Base-by-base conservation (phyloP, 2,888 invertebrate species). In the Choristoneura rosaceana region DNA sequence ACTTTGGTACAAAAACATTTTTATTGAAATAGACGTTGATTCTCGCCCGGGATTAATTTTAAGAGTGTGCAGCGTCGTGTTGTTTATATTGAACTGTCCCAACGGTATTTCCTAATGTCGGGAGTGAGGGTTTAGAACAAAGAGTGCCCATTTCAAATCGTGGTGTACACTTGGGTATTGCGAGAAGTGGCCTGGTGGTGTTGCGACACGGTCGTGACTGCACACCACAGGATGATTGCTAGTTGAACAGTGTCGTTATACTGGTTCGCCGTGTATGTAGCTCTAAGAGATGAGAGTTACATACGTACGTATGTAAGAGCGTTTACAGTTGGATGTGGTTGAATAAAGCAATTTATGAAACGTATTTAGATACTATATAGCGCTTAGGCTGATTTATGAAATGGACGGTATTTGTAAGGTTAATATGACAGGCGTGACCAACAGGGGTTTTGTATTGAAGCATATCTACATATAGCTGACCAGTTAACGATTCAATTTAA, bases 151-250 rank as follows among this genome's bases (percentile, higher is more conserved):
- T 83, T 82, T 84, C 80, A 80, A 80, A 87, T 81, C 81, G 82
- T 80, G 81, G 83, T 78, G 76, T 71, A 45, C 60, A 25, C 55
- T 45, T 45, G 45, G 14, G 45, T 59, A 25, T 64, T 64, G 64
- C 63, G 63, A 64, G 63, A 64, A 59, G 59, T 50, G 73, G 52
- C 61, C 5, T 55, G 61, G 63, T 50, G 63, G 63, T 50, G 68
- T 84, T 89, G 83, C 88, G 79, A 86, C 86, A 90, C 75, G 74
- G 69, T 88, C 89, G 88, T 89, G 90, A 88, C 87, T 82, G 63
- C 63, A 50, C 63, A 64, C 63, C 33, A 43, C 47, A 55, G 66
- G 50, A 50, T n/a, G 63, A 34, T 64, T 50, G 63, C 47, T 50
- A n/a, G 63, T 8, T 59, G 38, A 38, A 63, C 45, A 59, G 59